A percentile compares a stretch with the other conserved stretches of the same genome.
These are phyloP conservation scores for Cardiocondyla obscurior DNA, from an alignment of 1,140 invertebrate species.

Conservation along the genomic window DNA sequence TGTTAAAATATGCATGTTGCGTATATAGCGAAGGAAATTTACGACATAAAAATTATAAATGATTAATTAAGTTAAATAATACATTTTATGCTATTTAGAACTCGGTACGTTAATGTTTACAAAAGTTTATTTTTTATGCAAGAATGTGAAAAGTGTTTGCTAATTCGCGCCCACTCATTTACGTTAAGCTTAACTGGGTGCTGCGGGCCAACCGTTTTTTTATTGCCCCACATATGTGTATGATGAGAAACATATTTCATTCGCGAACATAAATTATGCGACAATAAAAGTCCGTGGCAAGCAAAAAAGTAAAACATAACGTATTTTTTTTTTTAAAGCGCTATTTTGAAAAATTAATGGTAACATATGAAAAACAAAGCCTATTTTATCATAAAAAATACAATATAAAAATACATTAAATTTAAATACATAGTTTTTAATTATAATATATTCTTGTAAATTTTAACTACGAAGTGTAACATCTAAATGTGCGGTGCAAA, in stretches of 20 bases:
- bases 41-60: background rate
- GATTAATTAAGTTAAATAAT: conserved; percentile 27
- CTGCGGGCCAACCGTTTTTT: conserved; percentile 15
- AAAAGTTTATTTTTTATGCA: conserved; percentile 44
- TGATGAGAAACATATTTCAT: conserved; percentile 50
- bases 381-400: background rate
- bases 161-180: conserved; percentile 38
- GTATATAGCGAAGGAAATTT: background rate
- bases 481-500: background rate
- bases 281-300: conserved; percentile 11
- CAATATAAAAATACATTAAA: background rate
- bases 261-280: conserved; percentile 28
- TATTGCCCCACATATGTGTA: conserved; percentile 7
- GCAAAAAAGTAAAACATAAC: background rate
- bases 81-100: conserved; percentile 17
- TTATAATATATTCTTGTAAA: background rate
- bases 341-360: conserved; percentile 12
- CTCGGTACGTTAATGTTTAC: background rate
- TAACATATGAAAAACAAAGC: background rate
- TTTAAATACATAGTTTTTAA: background rate
- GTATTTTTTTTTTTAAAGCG: background rate
- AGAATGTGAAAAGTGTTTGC: conserved; percentile 34
- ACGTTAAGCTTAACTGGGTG: conserved; percentile 21
- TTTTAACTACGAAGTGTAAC: background rate
- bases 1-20: background rate